A percentile compares a stretch with the other conserved stretches of the same genome.
phyloP scores from a whole-genome alignment of 2,888 invertebrate species.

The Drosophila atripex region DNA sequence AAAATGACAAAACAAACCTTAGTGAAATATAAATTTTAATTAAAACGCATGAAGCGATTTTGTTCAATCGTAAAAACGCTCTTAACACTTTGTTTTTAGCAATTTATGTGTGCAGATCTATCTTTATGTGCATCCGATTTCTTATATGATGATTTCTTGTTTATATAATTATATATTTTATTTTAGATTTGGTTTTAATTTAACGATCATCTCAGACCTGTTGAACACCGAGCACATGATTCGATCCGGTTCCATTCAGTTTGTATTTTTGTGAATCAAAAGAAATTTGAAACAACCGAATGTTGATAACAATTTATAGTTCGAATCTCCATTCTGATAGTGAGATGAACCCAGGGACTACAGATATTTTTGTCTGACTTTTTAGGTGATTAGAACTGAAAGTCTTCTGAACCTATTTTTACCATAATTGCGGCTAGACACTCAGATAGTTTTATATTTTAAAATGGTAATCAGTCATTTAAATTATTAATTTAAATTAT shows the following conservation, averaged over 20 bases:
- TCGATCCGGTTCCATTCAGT: slow-evolving; percentile 19
- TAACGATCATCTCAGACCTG: slow-evolving; percentile 24
- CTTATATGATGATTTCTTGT: slow-evolving; percentile 11
- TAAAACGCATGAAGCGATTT: slow-evolving; percentile 32
- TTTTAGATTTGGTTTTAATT: slow-evolving; percentile 18
- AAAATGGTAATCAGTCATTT: too few relatives aligned
- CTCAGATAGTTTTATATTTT: too few relatives aligned
- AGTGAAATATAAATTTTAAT: slow-evolving; percentile 22
- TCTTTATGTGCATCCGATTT: slow-evolving; percentile 8
- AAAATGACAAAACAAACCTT: not conserved
- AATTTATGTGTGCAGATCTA: slow-evolving; percentile 29
- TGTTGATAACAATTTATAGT: slow-evolving; percentile 23
- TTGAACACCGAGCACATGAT: slow-evolving; percentile 15
- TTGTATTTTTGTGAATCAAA: slow-evolving; percentile 26
- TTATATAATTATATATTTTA: slow-evolving; percentile 6
- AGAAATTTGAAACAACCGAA: not conserved
- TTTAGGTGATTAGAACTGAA: not conserved
- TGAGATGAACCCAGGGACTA: slow-evolving; percentile 7
- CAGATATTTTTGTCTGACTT: slow-evolving; percentile 7
- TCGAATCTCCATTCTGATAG: slow-evolving; percentile 2
- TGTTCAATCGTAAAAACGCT: slow-evolving; percentile 29
- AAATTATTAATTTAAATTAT: too few relatives aligned
- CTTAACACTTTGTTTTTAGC: slow-evolving; percentile 14
- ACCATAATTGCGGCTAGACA: too few relatives aligned
- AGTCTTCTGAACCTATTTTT: not conserved